phyloP scores from a whole-genome alignment of 2,113 vertebrate genomes.

The Engystomops pustulosus region DNA sequence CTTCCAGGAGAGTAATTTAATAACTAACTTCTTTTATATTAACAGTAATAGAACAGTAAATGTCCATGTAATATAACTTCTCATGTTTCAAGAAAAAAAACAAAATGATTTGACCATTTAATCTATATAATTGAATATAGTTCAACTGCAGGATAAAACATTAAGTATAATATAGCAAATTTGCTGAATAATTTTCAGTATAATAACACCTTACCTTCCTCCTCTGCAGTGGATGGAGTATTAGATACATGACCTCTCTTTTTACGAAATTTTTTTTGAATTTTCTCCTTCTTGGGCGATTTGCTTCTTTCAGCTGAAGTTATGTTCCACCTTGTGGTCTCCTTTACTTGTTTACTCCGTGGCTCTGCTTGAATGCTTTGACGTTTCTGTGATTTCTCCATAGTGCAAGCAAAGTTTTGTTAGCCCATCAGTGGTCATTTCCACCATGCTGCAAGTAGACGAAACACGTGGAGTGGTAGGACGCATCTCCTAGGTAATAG shows the following conservation, averaged over 20 bases:
- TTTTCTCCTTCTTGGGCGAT: constrained; percentile 59
- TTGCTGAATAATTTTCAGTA: too few relatives aligned
- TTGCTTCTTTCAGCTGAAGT: constrained; percentile 58
- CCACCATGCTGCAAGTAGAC: neutral
- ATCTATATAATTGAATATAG: too few relatives aligned
- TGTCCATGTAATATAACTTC: neutral
- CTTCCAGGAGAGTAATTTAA: neutral
- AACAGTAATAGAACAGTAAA: neutral
- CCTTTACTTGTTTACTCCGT: neutral
- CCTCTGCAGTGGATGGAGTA: constrained; percentile 60
- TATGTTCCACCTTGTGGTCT: neutral
- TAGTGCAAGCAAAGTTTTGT: neutral
- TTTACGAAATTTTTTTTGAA: constrained; percentile 38
- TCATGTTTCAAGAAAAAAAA: neutral
- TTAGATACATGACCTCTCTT: constrained; percentile 61
- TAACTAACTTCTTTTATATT: neutral
- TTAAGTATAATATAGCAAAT: too few relatives aligned
- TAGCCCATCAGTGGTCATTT: neutral
- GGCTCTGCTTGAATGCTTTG: neutral
- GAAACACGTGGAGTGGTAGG: constrained; percentile 18
- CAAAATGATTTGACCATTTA: neutral
- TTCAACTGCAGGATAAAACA: too few relatives aligned
- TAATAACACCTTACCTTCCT: constrained; percentile 63
- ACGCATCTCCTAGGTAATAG: constrained; percentile 42
- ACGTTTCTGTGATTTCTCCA: neutral